Conservation (phyloP, 2,888 invertebrate species). For the Spilarctia lutea region DNA sequence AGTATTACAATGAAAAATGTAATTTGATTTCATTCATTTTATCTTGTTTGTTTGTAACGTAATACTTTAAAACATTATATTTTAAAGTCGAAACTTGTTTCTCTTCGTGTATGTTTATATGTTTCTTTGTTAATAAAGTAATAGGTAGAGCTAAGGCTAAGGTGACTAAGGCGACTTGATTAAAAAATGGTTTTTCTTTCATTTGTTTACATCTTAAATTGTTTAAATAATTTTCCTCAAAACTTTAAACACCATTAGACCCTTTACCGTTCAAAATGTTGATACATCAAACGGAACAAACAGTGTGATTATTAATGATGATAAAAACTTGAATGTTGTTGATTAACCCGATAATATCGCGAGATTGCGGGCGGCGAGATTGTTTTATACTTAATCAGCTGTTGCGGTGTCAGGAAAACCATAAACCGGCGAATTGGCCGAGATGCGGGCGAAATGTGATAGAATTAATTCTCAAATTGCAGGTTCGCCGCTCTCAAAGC, state of each 20-base stretch:
- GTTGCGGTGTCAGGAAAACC: conserved; percentile 71
- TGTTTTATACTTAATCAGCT: conserved; percentile 74
- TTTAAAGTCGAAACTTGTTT: not conserved
- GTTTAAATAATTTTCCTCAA: not conserved
- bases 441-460: conserved; percentile 73
- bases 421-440: conserved; percentile 68
- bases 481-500: conserved; percentile 66
- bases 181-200: not conserved
- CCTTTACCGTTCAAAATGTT: conserved; percentile 22
- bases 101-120: not conserved
- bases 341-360: conserved; percentile 70
- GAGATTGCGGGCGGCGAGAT: conserved; percentile 66
- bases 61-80: not conserved
- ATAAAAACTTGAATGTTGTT: conserved; percentile 56
- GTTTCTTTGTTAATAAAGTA: not conserved
- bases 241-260: not conserved
- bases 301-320: conserved; percentile 54
- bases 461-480: conserved; percentile 82
- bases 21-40: not conserved
- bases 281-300: conserved; percentile 45
- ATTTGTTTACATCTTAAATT: not conserved
- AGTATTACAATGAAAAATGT: too few relatives aligned
- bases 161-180: too few relatives aligned
- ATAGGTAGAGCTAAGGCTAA: too few relatives aligned
- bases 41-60: not conserved